Evolutionary conservation across 2,888 invertebrate species (phyloP).

Genomic region (Ferrisia virgata): DNA sequence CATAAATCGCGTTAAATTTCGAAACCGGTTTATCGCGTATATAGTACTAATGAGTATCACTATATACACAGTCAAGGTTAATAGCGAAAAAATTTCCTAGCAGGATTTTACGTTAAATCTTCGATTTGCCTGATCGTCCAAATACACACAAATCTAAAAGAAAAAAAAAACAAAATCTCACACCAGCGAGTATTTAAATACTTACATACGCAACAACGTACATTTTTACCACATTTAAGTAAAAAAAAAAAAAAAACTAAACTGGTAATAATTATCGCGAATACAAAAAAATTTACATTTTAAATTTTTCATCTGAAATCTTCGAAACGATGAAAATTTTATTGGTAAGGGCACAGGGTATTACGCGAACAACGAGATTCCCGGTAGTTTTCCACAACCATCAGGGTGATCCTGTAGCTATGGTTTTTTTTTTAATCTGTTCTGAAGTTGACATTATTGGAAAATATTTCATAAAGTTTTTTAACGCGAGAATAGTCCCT

Average conservation of each 20-base stretch:
- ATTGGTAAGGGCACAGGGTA: no score
- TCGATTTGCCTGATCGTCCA: no score
- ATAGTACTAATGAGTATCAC: not conserved
- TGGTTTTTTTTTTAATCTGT: slow-evolving; percentile 22
- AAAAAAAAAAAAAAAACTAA: no score
- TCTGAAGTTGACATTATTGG: slow-evolving; percentile 36
- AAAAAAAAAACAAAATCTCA: not conserved
- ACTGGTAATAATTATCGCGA: no score
- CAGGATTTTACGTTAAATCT: not conserved
- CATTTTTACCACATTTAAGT: not conserved
- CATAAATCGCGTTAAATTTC: slow-evolving; percentile 31
- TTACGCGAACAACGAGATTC: no score
- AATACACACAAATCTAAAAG: not conserved
- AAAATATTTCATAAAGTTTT: slow-evolving; percentile 40
- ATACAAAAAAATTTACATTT: slow-evolving; percentile 15
- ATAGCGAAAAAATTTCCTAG: not conserved
- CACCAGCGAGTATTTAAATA: not conserved
- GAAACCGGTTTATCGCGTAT: slow-evolving; percentile 15
- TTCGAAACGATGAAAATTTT: not conserved
- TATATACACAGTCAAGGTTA: slow-evolving; percentile 12
- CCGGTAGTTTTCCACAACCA: no score
- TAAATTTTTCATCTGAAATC: not conserved
- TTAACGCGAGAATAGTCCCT: not conserved
- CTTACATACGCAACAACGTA: no score
- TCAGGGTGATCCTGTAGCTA: no score